phyloP scores from a whole-genome alignment of 2,888 invertebrate genomes.

The Tethea ocularis region DNA sequence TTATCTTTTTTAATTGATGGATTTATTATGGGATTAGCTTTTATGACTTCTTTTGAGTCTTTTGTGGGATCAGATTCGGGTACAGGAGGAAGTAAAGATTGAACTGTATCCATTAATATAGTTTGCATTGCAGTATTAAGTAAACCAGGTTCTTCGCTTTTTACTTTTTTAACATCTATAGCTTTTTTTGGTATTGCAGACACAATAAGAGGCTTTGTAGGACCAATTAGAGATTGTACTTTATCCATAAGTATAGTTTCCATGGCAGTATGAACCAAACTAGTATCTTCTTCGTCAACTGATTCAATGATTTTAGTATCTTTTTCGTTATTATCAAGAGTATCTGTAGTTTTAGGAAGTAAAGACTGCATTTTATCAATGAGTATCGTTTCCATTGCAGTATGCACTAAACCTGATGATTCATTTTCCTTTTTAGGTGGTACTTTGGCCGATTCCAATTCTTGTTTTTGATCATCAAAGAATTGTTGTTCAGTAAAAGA shows the following conservation, averaged over 20 bases:
- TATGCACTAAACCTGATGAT: slow-evolving; percentile 61
- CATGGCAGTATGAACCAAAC: slow-evolving; percentile 41
- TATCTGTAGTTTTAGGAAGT: slow-evolving; percentile 22
- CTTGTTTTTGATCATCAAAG: background rate
- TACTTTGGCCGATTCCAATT: background rate
- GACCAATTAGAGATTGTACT: slow-evolving; percentile 24
- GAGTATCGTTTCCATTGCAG: slow-evolving; percentile 76
- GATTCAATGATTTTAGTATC: background rate
- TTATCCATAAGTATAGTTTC: slow-evolving; percentile 27
- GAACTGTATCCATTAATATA: slow-evolving; percentile 77
- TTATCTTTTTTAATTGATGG: slow-evolving; percentile 25
- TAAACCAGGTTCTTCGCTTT: slow-evolving; percentile 24
- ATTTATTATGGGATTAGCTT: slow-evolving; percentile 42
- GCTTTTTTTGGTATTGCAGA: slow-evolving; percentile 21
- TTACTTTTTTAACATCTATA: slow-evolving; percentile 15
- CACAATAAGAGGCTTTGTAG: slow-evolving; percentile 4
- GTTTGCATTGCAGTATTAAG: slow-evolving; percentile 77
- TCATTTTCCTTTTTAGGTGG: slow-evolving; percentile 15
- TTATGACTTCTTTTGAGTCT: slow-evolving; percentile 28
- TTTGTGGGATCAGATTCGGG: slow-evolving; percentile 16
- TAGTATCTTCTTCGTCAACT: slow-evolving; percentile 13
- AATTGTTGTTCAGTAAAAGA: slow-evolving; percentile 15
- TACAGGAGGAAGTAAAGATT: slow-evolving; percentile 26
- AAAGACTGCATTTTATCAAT: slow-evolving; percentile 71
- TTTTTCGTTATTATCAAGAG: background rate